Conservation (phyloP, 1,140 invertebrate genomes). For the Lanistes nyassanus region DNA sequence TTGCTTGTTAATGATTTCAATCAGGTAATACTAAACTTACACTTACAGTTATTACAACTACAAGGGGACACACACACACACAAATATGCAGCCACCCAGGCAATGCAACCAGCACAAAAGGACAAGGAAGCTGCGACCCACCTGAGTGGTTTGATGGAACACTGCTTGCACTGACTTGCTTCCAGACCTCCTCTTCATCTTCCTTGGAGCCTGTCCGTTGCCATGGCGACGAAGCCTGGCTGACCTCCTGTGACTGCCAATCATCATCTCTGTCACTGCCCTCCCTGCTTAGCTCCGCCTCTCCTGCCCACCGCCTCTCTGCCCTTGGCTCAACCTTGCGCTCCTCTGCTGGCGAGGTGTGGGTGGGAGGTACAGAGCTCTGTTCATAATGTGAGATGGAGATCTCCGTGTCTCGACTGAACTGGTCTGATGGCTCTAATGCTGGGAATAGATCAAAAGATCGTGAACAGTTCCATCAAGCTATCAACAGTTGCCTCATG, state of each 20-base stretch:
- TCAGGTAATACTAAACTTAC: too few species aligned
- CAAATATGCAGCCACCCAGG: not conserved
- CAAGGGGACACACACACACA: not conserved
- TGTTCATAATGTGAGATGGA: conserved; percentile 22
- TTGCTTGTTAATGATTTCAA: too few species aligned
- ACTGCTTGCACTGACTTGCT: conserved; percentile 24
- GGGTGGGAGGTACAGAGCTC: conserved; percentile 23
- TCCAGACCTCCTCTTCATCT: not conserved
- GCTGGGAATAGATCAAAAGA: conserved; percentile 16
- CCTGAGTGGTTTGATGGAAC: conserved; percentile 32
- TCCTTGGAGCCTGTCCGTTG: not conserved
- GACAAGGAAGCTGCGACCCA: not conserved
- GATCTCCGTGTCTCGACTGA: conserved; percentile 18
- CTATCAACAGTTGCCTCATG: too few species aligned
- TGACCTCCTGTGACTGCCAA: not conserved
- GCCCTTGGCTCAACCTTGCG: not conserved
- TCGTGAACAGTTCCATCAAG: not conserved
- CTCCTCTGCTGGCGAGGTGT: conserved; percentile 2
- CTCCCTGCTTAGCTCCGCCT: not conserved
- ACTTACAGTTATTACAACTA: too few species aligned
- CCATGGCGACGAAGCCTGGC: not conserved
- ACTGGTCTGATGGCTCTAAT: conserved; percentile 35
- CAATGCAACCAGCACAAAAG: not conserved
- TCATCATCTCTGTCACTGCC: not conserved
- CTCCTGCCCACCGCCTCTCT: not conserved